Evolutionary conservation across 2,797 vertebrate genomes (phyloP), one percentile per base, ranked within the genome.

Genomic region (Hapalemur alaotrensis): DNA sequence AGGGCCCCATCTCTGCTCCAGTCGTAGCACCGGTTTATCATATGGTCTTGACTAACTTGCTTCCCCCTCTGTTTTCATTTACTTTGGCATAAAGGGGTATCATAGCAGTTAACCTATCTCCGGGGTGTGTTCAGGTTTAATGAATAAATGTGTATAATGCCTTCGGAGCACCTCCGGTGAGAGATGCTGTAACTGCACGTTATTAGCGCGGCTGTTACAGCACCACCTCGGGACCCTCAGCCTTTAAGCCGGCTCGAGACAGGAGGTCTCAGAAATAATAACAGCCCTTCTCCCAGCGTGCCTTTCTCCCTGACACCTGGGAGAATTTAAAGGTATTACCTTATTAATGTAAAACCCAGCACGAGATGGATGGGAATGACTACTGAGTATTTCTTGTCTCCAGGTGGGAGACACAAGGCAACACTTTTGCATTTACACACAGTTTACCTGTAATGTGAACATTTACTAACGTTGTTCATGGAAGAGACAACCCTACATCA

Each of bases 81-180:
- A 92, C 94, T 97, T 95, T 96, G 91, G 96, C 96, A 93, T 97
- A 96, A 98, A 96, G 92, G 88, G 84, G 81, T 95, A 95, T 96
- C 81, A 86, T 67, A 93, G 95, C 96, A 94, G 94, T 97, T 97
- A 97, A 96, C 96, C 95, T 86, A 92, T 92, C 98, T 98, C 98
- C 32, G 1, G 97, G 96, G 96, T 96, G 96, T 91, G 94, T 98
- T 97, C 96, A 93, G 92, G 89, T 97, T 96, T 97, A 97, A 98
- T 98, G 97, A 98, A 95, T 96, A 96, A 97, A 95, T 73, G 86
- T 92, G 90, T 93, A 81, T 96, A 92, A 95, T 95, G 88, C 81
- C 92, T 95, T 92, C 20, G 0, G 91, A 85, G 93, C 4, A 92
- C 89, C 93, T 96, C 95, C 81, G n/a, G 11, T 38, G 93, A 96